These are phyloP conservation scores for Spatula clypeata DNA, from an alignment of 2,797 vertebrate species.

Conservation along the genomic window DNA sequence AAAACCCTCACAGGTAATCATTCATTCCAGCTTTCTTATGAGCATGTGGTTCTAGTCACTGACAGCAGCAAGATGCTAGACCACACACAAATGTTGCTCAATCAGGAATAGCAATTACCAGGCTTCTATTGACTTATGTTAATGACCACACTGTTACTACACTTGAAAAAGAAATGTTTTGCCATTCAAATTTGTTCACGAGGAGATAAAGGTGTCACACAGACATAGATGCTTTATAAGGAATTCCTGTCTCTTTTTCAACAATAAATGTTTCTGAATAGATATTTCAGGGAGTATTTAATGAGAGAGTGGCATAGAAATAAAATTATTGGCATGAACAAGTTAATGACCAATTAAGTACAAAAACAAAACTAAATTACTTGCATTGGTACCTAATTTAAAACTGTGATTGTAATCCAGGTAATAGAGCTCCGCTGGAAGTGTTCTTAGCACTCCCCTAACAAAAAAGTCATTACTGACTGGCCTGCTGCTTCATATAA, in stretches of 20 bases:
- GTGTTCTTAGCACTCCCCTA: constrained; percentile 76
- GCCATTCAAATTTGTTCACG: not conserved
- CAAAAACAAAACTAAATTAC: constrained; percentile 75
- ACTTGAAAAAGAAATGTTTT: not conserved
- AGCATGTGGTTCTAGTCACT: not conserved
- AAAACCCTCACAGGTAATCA: not conserved
- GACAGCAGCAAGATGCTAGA: not conserved
- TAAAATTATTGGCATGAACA: constrained; percentile 77
- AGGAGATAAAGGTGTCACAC: not conserved
- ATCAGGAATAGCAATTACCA: not conserved
- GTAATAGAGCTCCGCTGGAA: constrained; percentile 80
- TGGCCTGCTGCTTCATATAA: constrained; percentile 82
- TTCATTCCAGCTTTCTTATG: not conserved
- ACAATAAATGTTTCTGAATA: constrained; percentile 26
- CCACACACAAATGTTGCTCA: not conserved
- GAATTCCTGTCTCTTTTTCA: constrained; percentile 18
- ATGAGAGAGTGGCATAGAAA: constrained; percentile 66
- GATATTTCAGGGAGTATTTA: constrained; percentile 55
- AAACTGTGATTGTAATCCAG: constrained; percentile 77
- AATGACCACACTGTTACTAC: not conserved
- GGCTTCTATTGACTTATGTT: not conserved
- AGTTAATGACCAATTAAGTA: constrained; percentile 80
- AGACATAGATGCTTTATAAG: not conserved
- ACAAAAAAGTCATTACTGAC: constrained; percentile 81
- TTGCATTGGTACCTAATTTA: constrained; percentile 77